Base-by-base conservation (phyloP, 92 coral and sea anemone genomes). In the Palythoa grandis region DNA sequence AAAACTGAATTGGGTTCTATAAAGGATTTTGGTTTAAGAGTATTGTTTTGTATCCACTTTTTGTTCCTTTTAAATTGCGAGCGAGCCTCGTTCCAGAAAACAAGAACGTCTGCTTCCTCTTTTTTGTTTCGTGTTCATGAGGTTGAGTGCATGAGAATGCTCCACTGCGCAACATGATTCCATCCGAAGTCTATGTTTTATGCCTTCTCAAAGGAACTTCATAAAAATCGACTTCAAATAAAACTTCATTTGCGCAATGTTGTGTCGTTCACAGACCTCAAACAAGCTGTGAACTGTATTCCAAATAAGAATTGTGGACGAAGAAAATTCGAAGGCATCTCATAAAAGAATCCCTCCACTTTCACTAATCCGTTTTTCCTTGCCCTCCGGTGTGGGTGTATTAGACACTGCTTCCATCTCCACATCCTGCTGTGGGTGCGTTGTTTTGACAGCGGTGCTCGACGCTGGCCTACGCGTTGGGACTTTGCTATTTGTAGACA, bases 401-500 rank as follows among this genome's bases (percentile, higher is more conserved):
- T 37, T 65, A 6, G 50, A 24, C 1, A 66, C 85, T 3, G n/a
- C 43, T 14, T 67, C 29, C 74, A 43, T 80, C 15, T 80, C 85
- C 61, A 80, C 85, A 0, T 66, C 43, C 37, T 65, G 57, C 5
- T 58, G 2, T 12, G 35, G 35, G 35, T 29, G 35, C 35, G 14
- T 60, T 24, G 20, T 71, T 13, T 66, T 80, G 14, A 80, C 74
- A 8, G 63, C 85, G 12, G 85, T 80, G 23, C 85, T 80, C 5
- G 85, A 80, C 3, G 63, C 85, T 0, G 85, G 85, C 4, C 85
- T 60, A 11, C 85, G 39, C 43, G 85, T 80, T 11, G 85, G 85
- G 29, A 80, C 74, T 67, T 80, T 80, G 47, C 85, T 80, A 7
- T 39, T 66, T 9, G 61, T 80, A 22, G 85, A 80, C 72, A 80